Evolutionary conservation across 2,113 vertebrate genomes (phyloP).

Genomic region (Turdus rufiventris): DNA sequence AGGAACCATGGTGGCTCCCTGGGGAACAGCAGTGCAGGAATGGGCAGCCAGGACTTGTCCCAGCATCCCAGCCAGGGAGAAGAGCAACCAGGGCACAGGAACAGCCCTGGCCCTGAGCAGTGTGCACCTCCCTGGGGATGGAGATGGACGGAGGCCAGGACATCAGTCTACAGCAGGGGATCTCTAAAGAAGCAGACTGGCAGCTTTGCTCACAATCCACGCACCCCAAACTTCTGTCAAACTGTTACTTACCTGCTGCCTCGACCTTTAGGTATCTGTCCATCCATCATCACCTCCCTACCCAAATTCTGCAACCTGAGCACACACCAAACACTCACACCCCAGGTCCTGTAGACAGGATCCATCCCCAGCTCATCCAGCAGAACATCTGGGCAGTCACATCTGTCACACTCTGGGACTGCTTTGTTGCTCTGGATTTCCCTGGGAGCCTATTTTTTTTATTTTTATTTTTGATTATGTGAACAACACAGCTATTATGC

Average conservation of each 20-base stretch:
- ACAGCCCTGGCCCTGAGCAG: background rate
- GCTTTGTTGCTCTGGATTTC: background rate
- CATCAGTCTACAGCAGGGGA: rapidly evolving
- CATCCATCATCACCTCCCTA: background rate
- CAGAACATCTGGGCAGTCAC: background rate
- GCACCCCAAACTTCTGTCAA: background rate
- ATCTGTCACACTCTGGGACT: background rate
- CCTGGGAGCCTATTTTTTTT: background rate
- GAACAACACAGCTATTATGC: background rate
- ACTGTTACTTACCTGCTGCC: background rate
- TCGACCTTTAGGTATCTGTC: background rate
- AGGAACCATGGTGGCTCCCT: background rate
- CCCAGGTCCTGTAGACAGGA: background rate
- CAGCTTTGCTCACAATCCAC: background rate
- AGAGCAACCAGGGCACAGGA: background rate
- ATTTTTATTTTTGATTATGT: background rate
- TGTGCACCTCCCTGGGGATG: background rate
- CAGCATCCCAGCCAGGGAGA: background rate
- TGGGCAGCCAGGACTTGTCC: background rate
- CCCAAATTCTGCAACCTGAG: background rate
- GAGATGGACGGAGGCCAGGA: background rate
- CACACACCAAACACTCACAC: background rate
- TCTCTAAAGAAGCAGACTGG: background rate
- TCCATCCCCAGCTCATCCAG: background rate
- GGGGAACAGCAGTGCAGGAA: background rate